These are phyloP conservation scores for Paratrypauchen microcephalus DNA, from an alignment of 2,797 vertebrate genomes.

Conservation along the genomic window DNA sequence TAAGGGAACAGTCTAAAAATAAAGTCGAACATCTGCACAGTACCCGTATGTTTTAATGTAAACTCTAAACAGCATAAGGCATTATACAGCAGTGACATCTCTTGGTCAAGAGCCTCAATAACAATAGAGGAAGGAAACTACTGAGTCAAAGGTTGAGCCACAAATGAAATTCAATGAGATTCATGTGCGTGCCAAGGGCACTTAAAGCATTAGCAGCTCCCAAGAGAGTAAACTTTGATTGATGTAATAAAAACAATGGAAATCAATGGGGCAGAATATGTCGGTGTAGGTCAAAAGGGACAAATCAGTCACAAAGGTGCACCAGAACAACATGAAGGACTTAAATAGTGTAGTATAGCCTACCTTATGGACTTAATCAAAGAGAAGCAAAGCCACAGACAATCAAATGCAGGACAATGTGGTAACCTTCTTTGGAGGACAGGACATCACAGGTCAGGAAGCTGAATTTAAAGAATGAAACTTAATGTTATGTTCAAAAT, in stretches of 20 bases:
- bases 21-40: background rate
- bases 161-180: background rate
- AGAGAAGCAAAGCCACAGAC: background rate
- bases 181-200: background rate
- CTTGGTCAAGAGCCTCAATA: conserved; percentile 28
- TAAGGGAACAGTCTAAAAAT: background rate
- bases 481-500: background rate
- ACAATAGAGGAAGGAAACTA: background rate
- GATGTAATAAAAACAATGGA: conserved; percentile 13
- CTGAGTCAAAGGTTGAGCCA: background rate
- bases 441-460: conserved; percentile 1
- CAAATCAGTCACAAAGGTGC: conserved; percentile 5
- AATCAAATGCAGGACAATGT: background rate
- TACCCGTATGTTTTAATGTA: no score
- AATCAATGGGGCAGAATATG: background rate
- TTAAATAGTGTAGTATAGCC: background rate
- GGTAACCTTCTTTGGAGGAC: background rate
- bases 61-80: background rate
- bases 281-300: conserved; percentile 2
- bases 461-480: background rate
- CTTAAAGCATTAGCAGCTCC: conserved; percentile 6
- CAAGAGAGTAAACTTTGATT: conserved; percentile 1
- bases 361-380: background rate
- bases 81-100: conserved; percentile 64
- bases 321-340: background rate